Evolutionary conservation across 2,797 vertebrate species (phyloP).

Genomic region (Aulostomus chinensis): DNA sequence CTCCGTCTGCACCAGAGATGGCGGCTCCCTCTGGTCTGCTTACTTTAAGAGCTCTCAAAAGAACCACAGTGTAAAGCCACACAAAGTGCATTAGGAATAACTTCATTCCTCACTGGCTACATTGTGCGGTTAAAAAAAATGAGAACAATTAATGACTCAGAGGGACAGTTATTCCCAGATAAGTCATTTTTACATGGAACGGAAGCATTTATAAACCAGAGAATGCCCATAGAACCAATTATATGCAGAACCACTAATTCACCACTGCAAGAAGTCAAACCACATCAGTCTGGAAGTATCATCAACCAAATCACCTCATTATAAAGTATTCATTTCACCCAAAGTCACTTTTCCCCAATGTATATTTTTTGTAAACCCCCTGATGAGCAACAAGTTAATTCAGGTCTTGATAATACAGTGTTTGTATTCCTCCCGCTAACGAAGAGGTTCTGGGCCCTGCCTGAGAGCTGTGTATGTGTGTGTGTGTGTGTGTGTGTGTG

Average conservation of each 20-base stretch:
- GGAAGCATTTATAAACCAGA: slow-evolving; percentile 3
- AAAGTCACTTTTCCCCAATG: too few species aligned
- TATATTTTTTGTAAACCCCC: too few species aligned
- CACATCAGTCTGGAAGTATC: neutral
- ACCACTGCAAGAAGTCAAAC: slow-evolving; percentile 7
- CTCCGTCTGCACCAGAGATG: neutral
- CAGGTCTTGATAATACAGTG: slow-evolving; percentile 24
- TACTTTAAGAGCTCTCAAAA: slow-evolving; percentile 23
- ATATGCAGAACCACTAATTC: slow-evolving; percentile 8
- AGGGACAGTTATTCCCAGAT: neutral
- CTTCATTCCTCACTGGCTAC: neutral
- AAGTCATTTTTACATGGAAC: neutral
- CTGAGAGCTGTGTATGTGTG: slow-evolving; percentile 1
- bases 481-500: too few species aligned
- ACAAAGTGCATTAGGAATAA: neutral
- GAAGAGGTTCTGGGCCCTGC: slow-evolving; percentile 23
- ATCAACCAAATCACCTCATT: too few species aligned
- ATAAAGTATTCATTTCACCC: too few species aligned
- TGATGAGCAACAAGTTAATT: slow-evolving; percentile 26
- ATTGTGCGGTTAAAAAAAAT: slow-evolving; percentile 9
- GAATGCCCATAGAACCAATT: slow-evolving; percentile 2
- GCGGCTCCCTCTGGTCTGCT: slow-evolving; percentile 8
- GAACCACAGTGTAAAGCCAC: slow-evolving; percentile 4
- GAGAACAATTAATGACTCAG: slow-evolving; percentile 9
- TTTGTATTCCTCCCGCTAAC: slow-evolving; percentile 20